Evolutionary conservation across 23 tunicate genomes (phyloP).

Genomic region (Aplidium turbinatum): DNA sequence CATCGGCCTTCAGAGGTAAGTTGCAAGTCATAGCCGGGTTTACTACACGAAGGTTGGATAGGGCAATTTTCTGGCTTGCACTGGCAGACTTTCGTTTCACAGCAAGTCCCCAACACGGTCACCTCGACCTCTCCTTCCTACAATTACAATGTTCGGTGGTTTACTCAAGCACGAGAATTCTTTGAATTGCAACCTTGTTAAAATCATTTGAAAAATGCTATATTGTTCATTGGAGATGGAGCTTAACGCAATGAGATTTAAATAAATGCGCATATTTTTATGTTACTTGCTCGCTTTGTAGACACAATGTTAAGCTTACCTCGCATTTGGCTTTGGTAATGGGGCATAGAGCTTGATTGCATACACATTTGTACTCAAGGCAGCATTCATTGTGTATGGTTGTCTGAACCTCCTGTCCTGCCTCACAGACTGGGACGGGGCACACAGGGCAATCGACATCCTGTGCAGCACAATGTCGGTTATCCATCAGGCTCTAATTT

Average conservation of each 20-base stretch:
- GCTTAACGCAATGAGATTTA: background rate
- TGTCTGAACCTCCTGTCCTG: slow-evolving; percentile 78
- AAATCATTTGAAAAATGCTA: too few species aligned
- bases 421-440: slow-evolving; percentile 44
- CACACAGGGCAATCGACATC: slow-evolving; percentile 70
- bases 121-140: slow-evolving; percentile 70
- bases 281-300: too few species aligned
- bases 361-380: slow-evolving; percentile 79
- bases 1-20: slow-evolving; percentile 57
- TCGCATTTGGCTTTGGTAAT: slow-evolving; percentile 41
- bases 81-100: slow-evolving; percentile 70
- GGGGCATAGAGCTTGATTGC: slow-evolving; percentile 69
- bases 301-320: too few species aligned
- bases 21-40: slow-evolving; percentile 56
- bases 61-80: slow-evolving; percentile 80
- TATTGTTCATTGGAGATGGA: background rate
- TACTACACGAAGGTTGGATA: slow-evolving; percentile 54
- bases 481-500: background rate
- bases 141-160: too few species aligned
- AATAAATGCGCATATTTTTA: too few species aligned
- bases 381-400: slow-evolving; percentile 92
- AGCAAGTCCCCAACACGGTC: slow-evolving; percentile 61
- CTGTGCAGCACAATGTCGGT: slow-evolving; percentile 53
- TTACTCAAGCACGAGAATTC: too few species aligned
- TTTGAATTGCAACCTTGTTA: too few species aligned